Conservation (phyloP, 2,888 invertebrate species). For the Subacronicta megacephala region DNA sequence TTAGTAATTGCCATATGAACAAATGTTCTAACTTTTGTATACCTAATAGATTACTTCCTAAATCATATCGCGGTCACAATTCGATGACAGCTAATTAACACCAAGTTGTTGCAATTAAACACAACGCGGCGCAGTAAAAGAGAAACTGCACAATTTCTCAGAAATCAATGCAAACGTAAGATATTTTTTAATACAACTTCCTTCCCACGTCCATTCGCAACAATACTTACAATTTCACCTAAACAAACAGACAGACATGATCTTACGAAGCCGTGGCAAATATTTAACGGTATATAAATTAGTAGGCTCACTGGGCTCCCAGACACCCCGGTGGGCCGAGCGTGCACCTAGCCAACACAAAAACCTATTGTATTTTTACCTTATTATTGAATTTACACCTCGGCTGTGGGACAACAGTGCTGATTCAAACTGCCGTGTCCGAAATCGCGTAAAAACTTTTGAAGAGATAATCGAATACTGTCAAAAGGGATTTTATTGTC, state of each 20-base stretch:
- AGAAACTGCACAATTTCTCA: slow-evolving; percentile 72
- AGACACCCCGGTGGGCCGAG: slow-evolving; percentile 70
- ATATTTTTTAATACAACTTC: slow-evolving; percentile 65
- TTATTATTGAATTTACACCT: slow-evolving; percentile 84
- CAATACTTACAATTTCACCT: slow-evolving; percentile 78
- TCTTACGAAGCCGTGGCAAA: slow-evolving; percentile 70
- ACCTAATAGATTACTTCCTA: background rate
- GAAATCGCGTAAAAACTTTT: slow-evolving; percentile 61
- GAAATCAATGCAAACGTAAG: slow-evolving; percentile 70
- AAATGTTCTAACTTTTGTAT: too few species aligned
- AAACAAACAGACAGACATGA: slow-evolving; percentile 78
- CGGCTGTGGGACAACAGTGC: slow-evolving; percentile 65
- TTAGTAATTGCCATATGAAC: too few species aligned
- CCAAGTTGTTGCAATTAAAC: slow-evolving; percentile 46
- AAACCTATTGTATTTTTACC: slow-evolving; percentile 69
- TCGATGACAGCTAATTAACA: slow-evolving; percentile 53
- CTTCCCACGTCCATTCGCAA: slow-evolving; percentile 77
- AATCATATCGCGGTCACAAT: slow-evolving; percentile 18
- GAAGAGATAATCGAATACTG: slow-evolving; percentile 62
- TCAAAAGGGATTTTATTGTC: slow-evolving; percentile 55
- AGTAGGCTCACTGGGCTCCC: slow-evolving; percentile 62
- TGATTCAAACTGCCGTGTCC: slow-evolving; percentile 50
- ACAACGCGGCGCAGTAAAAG: slow-evolving; percentile 66
- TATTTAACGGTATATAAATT: slow-evolving; percentile 80
- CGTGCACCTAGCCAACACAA: slow-evolving; percentile 52